phyloP scores from a whole-genome alignment of 1,140 invertebrate species.

The Saccostrea glomerata region DNA sequence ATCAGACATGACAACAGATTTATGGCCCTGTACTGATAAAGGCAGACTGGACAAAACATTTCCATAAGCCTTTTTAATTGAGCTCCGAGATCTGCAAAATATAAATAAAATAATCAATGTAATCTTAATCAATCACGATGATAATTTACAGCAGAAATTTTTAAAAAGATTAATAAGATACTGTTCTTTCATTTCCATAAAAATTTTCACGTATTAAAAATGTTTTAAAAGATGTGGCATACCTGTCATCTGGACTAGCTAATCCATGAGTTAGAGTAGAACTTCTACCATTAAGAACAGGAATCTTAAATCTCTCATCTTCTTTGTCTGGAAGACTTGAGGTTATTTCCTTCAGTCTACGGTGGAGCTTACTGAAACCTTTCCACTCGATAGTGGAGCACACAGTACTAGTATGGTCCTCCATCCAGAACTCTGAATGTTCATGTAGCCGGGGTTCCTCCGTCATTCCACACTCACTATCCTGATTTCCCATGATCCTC shows the following conservation, averaged over 20 bases:
- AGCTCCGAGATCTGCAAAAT: neutral
- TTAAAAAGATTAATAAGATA: no score
- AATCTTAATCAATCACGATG: conserved; percentile 53
- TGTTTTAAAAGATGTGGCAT: neutral
- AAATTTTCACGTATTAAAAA: no score
- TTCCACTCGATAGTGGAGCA: conserved; percentile 46
- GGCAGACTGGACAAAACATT: conserved; percentile 21
- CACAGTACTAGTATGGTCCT: conserved; percentile 20
- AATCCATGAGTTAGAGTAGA: conserved; percentile 1
- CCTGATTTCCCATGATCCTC: neutral
- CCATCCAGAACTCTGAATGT: conserved; percentile 7
- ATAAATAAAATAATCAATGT: neutral
- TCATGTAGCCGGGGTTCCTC: neutral
- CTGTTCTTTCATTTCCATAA: no score
- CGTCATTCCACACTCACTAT: neutral
- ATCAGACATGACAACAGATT: neutral
- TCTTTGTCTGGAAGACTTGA: neutral
- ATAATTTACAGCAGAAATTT: conserved; percentile 50
- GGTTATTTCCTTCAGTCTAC: conserved; percentile 32
- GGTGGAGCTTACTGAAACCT: conserved; percentile 17
- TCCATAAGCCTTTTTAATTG: neutral
- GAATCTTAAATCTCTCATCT: conserved; percentile 42
- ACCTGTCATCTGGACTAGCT: conserved; percentile 4
- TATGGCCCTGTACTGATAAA: neutral
- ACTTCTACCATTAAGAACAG: conserved; percentile 47